Base-by-base conservation (phyloP, 2,888 invertebrate species). In the Trimorus sp. region DNA sequence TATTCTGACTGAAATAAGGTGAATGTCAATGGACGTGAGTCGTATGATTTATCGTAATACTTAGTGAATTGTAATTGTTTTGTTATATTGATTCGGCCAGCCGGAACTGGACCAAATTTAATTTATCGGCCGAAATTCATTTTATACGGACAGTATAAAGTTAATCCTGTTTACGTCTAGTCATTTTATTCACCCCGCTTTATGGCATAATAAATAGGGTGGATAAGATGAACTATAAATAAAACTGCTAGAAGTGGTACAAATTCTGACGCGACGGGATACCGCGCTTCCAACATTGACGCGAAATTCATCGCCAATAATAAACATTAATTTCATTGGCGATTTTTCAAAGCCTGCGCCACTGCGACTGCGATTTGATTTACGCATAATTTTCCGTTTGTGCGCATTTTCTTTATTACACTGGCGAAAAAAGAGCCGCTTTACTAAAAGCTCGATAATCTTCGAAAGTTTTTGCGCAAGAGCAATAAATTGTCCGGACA, bases 151-250 rank as follows among this genome's bases (percentile, higher is more conserved):
- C 45, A 68, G 37, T 45, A 68, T 65, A 56, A 68, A 68, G 68
- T 68, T 68, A 56, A 68, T 68, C 54, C 54, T 45, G 68, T 54
- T 45, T 56, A 68, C 37, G 42, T 45, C 14, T 26, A 68, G 45
- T 45, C 38, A 37, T 56, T 68, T 54, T 68, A 68, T 68, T 68
- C 56, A 68, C 68, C 68, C 68, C 12, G 56, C 56, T 68, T 68
- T 56, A 68, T 56, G 16, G 68, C 45, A 15, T 68, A 68, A 68
- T 68, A 58, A 58, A 56, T 56, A 68, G 45, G 58, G 45, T 68
- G 56, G 58, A 58, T 68, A 37, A 51, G 51, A 63, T 38, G 49
- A 66, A 66, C 68, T 68, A 68, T 68, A 68, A 68, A 68, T 68
- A 66, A 58, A 68, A 68, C 68, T 68, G 42, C 37, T 62, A n/a